A percentile compares a stretch with the other conserved stretches of the same genome.
Conservation (phyloP, 2,888 invertebrate species). For the Abrostola triplasia region DNA sequence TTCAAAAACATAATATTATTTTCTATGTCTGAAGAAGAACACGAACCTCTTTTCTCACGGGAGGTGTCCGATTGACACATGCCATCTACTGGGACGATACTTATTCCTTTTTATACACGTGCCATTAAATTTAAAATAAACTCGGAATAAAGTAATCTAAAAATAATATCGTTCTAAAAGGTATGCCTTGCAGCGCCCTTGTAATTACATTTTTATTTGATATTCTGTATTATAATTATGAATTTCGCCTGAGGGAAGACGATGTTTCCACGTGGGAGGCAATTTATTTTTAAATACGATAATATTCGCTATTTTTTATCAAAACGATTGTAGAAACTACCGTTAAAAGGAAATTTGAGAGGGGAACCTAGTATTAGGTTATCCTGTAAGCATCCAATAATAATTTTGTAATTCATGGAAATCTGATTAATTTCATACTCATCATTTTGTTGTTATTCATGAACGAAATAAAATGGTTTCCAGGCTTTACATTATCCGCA, state of each 20-base stretch:
- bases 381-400: too few relatives aligned
- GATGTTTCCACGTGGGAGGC: conserved; percentile 17
- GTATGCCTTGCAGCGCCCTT: conserved; percentile 12
- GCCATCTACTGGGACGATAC: conserved; percentile 14
- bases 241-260: conserved; percentile 12
- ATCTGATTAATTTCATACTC: too few relatives aligned
- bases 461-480: conserved; percentile 12
- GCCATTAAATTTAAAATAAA: not conserved
- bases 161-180: not conserved
- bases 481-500: conserved; percentile 14
- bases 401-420: too few relatives aligned
- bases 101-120: not conserved
- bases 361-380: too few relatives aligned
- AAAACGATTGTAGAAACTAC: too few relatives aligned
- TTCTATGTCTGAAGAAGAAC: conserved; percentile 11
- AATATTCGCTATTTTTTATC: too few relatives aligned
- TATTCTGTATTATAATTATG: conserved; percentile 16
- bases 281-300: not conserved
- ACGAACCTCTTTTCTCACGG: conserved; percentile 9
- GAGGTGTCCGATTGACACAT: conserved; percentile 23
- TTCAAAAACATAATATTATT: not conserved
- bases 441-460: conserved; percentile 7
- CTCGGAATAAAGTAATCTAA: not conserved
- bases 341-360: too few relatives aligned
- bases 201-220: conserved; percentile 31